Evolutionary conservation across 2,113 vertebrate species (phyloP).

Genomic region (Poeciliopsis prolifica): DNA sequence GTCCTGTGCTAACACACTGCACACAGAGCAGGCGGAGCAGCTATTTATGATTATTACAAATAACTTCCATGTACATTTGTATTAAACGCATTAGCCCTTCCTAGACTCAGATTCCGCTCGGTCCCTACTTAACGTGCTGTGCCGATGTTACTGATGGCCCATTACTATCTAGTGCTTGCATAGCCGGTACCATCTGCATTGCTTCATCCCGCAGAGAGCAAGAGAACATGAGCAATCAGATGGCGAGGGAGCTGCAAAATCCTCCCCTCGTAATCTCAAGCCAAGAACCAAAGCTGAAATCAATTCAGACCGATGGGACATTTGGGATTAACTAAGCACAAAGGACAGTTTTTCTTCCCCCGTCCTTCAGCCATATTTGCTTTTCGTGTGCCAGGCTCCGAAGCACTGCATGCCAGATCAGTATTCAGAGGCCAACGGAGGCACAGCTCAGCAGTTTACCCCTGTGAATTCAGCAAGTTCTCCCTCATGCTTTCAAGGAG

Average conservation of each 20-base stretch:
- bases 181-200: slow-evolving; percentile 37
- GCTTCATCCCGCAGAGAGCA: slow-evolving; percentile 30
- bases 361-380: slow-evolving; percentile 50
- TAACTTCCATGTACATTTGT: background rate
- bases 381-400: slow-evolving; percentile 37
- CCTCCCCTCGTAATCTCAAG: slow-evolving; percentile 41
- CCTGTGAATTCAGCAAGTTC: slow-evolving; percentile 36
- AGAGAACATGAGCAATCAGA: slow-evolving; percentile 56
- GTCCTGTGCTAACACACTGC: background rate
- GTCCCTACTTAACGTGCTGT: background rate
- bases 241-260: slow-evolving; percentile 57
- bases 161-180: slow-evolving; percentile 14
- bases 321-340: slow-evolving; percentile 61
- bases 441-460: slow-evolving; percentile 26
- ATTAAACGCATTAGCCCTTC: background rate
- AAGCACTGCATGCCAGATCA: slow-evolving; percentile 46
- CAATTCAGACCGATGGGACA: slow-evolving; percentile 55
- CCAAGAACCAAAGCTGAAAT: slow-evolving; percentile 60
- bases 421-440: slow-evolving; percentile 26
- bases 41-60: background rate
- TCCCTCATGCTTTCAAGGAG: slow-evolving; percentile 49
- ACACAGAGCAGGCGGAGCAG: background rate
- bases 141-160: slow-evolving; percentile 12
- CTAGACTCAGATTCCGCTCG: background rate
- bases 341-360: slow-evolving; percentile 47